phyloP scores from a whole-genome alignment of 2,797 vertebrate species.

The Pangasius larnaudii region DNA sequence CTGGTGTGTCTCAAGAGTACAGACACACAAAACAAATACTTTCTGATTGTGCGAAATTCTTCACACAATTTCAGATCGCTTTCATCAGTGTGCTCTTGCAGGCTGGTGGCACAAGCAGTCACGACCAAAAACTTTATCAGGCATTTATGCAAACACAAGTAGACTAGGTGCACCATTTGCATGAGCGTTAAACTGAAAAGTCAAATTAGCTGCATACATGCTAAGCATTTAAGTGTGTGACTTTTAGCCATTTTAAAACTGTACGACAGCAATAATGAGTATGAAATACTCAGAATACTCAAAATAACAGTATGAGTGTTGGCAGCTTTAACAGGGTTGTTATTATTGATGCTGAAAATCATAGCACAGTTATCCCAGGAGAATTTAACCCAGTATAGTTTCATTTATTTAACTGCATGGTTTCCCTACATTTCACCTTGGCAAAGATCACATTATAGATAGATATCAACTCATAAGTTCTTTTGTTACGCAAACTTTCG shows the following conservation, averaged over 20 bases:
- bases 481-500: neutral
- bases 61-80: no score
- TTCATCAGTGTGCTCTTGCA: neutral
- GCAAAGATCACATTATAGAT: neutral
- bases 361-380: slow-evolving; percentile 8
- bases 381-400: neutral
- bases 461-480: neutral
- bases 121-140: neutral
- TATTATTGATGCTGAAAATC: neutral
- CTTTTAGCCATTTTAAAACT: neutral
- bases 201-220: slow-evolving; percentile 1
- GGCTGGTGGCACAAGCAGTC: neutral
- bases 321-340: neutral
- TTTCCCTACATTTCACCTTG: neutral
- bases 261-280: no score
- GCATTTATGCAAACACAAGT: neutral
- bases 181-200: slow-evolving; percentile 30
- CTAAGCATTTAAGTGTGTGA: neutral
- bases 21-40: no score
- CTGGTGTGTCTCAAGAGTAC: neutral
- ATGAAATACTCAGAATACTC: no score
- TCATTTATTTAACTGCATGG: neutral
- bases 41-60: no score
- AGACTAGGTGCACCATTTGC: neutral
- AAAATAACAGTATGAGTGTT: neutral